Conservation (phyloP, 2,113 vertebrate genomes). For the Hucho hucho region DNA sequence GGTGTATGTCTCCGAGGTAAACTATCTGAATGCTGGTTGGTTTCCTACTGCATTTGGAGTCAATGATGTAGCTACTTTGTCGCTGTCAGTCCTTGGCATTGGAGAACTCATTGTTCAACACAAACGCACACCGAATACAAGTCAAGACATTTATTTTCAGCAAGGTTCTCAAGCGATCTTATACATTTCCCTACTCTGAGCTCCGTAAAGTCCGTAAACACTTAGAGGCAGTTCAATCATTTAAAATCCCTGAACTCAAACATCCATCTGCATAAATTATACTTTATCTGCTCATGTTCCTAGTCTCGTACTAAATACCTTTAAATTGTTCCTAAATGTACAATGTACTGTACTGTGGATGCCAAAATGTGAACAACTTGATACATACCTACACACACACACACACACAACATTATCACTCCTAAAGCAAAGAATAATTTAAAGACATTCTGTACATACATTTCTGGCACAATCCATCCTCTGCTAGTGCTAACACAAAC, state of each 20-base stretch:
- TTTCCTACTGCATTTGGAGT: no score
- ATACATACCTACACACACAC: slow-evolving; percentile 12
- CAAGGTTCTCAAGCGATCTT: not conserved
- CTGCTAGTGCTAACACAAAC: not conserved
- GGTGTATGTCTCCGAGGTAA: no score
- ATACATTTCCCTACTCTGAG: slow-evolving; percentile 15
- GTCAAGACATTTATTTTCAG: slow-evolving; percentile 41
- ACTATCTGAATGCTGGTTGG: no score
- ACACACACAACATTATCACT: slow-evolving; percentile 7
- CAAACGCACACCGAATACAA: not conserved
- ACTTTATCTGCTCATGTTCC: not conserved
- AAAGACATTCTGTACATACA: slow-evolving; percentile 35
- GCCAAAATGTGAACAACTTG: slow-evolving; percentile 11
- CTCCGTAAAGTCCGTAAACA: not conserved
- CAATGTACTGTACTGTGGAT: slow-evolving; percentile 13
- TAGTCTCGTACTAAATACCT: not conserved
- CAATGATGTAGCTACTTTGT: no score
- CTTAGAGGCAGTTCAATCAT: slow-evolving; percentile 10
- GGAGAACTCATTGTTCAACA: no score
- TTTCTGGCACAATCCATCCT: slow-evolving; percentile 12
- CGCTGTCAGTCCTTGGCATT: no score
- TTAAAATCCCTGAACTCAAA: slow-evolving; percentile 10
- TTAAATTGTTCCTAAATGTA: not conserved
- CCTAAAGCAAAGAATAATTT: slow-evolving; percentile 34
- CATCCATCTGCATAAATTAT: slow-evolving; percentile 3